Base-by-base conservation (phyloP, 2,888 invertebrate species). In the Drosophila meridionalis region DNA sequence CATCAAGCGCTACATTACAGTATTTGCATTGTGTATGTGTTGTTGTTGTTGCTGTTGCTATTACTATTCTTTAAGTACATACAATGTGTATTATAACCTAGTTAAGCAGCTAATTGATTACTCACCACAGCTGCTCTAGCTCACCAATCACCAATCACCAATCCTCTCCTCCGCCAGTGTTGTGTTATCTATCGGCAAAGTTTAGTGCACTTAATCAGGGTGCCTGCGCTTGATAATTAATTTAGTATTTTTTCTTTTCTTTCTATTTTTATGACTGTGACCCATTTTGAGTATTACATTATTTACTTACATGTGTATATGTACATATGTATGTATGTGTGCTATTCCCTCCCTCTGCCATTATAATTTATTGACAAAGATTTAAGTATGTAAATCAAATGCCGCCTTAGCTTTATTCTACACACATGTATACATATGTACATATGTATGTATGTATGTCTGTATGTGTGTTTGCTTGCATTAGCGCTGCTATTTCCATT, bases 1-100 rank as follows among this genome's bases (percentile, higher is more conserved):
- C 34, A 26, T 50, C n/a, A 43, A 58, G 43, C 28, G 43, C 67
- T 43, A 45, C 12, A 30, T 26, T 30, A 45, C 12, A 30, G 14
- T 30, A 62, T 57, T 65, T 62, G 69, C 63, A 69, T 53, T 57
- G 68, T 56, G 38, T 11, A 3, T 42, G 47, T 73, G 67, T 67
- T 73, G 20, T 60, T 42, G 34, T n/a, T 50, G 28, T 32, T 60
- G 32, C 36, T 50, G 7, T n/a, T 55, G 55, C 26, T 26, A 5
- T n/a, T 40, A 8, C 40, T 20, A 40, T 26, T 28, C 28, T 5
- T 40, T 8, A 53, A 55, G 20, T 57, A 32, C 36, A 43, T 20
- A 42, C 12, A 52, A 20, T 28, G 26, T 38, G 45, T 34, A 20
- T 34, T 53, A 56, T 42, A 55, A 40, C 20, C 47, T 47, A 55